These are phyloP conservation scores for Cichladusa arquata DNA, from an alignment of 2,113 vertebrate species.

Conservation along the genomic window DNA sequence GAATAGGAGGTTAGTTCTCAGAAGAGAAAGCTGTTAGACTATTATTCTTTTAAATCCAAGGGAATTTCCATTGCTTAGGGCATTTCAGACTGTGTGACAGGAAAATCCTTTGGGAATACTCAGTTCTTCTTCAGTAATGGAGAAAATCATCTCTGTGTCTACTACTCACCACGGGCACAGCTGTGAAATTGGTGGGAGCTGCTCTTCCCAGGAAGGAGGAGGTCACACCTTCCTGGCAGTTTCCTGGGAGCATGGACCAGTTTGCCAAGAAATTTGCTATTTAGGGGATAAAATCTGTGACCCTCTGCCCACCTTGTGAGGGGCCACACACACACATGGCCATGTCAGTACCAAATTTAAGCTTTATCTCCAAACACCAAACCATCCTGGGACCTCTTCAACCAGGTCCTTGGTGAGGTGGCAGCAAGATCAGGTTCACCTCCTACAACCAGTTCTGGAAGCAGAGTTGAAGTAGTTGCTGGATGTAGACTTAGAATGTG, in stretches of 20 bases:
- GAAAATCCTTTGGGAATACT: background rate
- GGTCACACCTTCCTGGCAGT: background rate
- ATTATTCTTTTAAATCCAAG: background rate
- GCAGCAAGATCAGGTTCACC: background rate
- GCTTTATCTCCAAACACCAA: background rate
- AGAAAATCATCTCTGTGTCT: background rate
- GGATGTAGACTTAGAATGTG: background rate
- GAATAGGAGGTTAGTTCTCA: background rate
- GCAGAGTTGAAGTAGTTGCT: background rate
- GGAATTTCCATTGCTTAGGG: background rate
- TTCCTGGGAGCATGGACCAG: background rate
- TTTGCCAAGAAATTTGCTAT: background rate
- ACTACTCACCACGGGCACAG: background rate
- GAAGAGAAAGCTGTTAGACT: background rate
- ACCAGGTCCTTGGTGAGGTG: background rate
- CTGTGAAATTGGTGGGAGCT: background rate
- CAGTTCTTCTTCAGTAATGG: background rate
- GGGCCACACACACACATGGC: rapidly evolving
- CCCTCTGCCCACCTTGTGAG: background rate
- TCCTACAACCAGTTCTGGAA: background rate
- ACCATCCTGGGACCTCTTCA: background rate
- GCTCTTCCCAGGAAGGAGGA: background rate
- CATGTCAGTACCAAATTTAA: background rate
- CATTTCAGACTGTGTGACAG: background rate
- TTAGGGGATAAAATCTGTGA: background rate